Evolutionary conservation across 2,113 vertebrate species (phyloP), one percentile per base, ranked within the genome.

Genomic region (Hylia prasina): DNA sequence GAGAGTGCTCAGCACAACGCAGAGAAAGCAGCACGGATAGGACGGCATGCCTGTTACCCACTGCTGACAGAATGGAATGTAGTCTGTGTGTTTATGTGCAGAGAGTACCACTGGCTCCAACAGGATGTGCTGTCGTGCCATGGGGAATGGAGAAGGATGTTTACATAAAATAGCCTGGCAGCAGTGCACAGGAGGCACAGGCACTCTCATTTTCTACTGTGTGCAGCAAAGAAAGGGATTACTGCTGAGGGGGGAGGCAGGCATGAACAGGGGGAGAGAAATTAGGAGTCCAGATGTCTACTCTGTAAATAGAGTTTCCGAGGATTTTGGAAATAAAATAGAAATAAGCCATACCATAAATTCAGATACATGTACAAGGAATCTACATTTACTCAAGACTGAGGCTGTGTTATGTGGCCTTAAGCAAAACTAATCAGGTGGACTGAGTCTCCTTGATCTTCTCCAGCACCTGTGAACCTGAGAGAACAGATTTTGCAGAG

Each of bases 251-350:
- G 27, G 37, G 47, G 53, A 45, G 75, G 66, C 45, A 60, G 50
- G 58, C 84, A 91, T 53, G 16, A 72, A 54, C 39, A 57, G 15
- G 15, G 68, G 72, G 64, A 70, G 44, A 70, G 56, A 89, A 95
- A 96, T 84, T 22, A 92, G 56, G n/a, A 93, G 72, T 75, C 92
- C 94, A 97, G 93, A 87, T 95, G 88, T 89, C 86, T 63, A 23
- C 33, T 77, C 37, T 83, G 30, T 63, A 33, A 53, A 42, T 35
- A 57, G 13, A 44, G 21, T 60, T 93, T 89, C 56, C 13, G 51
- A 68, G 44, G 65, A 28, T 15, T 89, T 89, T 60, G 61, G 65
- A 78, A 95, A 94, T 33, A 90, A 86, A 80, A 37, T 3, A 57
- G 31, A n/a, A 81, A 35, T 53, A 66, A 94, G 11, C 2, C 15